A percentile compares a stretch with the other conserved stretches of the same genome.
phyloP scores from a whole-genome alignment of 2,797 vertebrate species.

The Poeciliopsis paucimaculata region DNA sequence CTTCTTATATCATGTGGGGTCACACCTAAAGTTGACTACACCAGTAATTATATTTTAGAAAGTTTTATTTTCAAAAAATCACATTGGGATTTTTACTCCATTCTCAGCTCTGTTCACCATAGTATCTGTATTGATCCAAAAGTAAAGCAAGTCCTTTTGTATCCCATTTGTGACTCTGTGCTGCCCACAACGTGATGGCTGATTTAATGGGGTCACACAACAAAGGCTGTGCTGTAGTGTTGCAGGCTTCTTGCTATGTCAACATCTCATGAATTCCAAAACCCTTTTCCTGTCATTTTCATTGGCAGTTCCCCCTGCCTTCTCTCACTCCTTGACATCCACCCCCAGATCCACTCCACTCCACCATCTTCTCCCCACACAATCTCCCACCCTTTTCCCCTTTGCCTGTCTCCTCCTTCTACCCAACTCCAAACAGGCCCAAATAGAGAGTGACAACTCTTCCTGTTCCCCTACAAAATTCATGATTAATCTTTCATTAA shows the following conservation, averaged over 20 bases:
- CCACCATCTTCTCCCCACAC: constrained; percentile 34
- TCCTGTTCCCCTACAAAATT: constrained; percentile 82
- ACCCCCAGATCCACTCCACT: constrained; percentile 46
- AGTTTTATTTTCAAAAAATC: neutral
- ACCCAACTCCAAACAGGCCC: constrained; percentile 66
- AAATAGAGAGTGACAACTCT: constrained; percentile 82
- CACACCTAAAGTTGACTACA: neutral
- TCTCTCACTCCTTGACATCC: constrained; percentile 60
- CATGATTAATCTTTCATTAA: constrained; percentile 85
- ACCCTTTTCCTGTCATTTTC: constrained; percentile 46
- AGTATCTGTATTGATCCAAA: constrained; percentile 11
- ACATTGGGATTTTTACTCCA: neutral
- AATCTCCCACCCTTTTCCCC: constrained; percentile 50
- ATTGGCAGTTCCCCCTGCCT: constrained; percentile 39
- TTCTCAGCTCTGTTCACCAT: constrained; percentile 2
- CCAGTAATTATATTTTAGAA: neutral
- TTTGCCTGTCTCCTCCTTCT: constrained; percentile 59
- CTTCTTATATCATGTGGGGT: constrained; percentile 2
- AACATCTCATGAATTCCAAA: constrained; percentile 71
- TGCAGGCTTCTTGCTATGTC: constrained; percentile 57
- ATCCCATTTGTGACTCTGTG: constrained; percentile 8
- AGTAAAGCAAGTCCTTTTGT: constrained; percentile 20
- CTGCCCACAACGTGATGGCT: constrained; percentile 12
- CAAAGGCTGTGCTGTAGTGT: constrained; percentile 43
- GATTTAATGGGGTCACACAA: constrained; percentile 37